phyloP scores from a whole-genome alignment of 2,113 vertebrate genomes.

The Ia io region DNA sequence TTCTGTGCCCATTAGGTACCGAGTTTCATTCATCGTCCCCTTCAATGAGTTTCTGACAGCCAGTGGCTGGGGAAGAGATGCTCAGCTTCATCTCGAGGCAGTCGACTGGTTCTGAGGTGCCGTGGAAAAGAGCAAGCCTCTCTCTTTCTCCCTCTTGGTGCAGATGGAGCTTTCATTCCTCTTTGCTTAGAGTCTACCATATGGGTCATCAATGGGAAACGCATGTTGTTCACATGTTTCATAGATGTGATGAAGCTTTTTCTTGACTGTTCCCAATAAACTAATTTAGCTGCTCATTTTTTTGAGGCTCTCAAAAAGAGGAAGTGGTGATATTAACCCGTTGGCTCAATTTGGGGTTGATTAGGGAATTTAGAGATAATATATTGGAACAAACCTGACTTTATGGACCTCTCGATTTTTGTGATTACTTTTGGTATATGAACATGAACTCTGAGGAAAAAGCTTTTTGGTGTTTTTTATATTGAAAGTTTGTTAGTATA shows the following conservation, averaged over 20 bases:
- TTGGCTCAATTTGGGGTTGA: neutral
- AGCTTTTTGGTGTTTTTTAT: neutral
- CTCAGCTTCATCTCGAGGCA: neutral
- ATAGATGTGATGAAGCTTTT: neutral
- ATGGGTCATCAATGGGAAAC: neutral
- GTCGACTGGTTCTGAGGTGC: neutral
- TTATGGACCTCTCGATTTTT: neutral
- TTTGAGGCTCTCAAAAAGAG: neutral
- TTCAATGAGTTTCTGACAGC: too few relatives aligned
- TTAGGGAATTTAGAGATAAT: neutral
- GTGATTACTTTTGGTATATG: neutral
- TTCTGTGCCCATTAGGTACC: neutral
- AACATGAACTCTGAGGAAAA: neutral
- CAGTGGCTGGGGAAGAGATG: neutral
- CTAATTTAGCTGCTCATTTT: conserved; percentile 9
- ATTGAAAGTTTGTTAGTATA: neutral
- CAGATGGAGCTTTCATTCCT: neutral
- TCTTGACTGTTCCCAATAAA: neutral
- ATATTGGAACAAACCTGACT: neutral
- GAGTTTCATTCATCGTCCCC: neutral
- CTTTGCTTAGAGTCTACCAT: neutral
- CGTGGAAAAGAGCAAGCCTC: neutral
- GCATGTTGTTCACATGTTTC: neutral
- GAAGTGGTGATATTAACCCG: neutral
- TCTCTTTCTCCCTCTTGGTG: neutral